A percentile compares a stretch with the other conserved stretches of the same genome.
Evolutionary conservation across 2,888 invertebrate species (phyloP).

Genomic region (Noctuana brunneofusca): DNA sequence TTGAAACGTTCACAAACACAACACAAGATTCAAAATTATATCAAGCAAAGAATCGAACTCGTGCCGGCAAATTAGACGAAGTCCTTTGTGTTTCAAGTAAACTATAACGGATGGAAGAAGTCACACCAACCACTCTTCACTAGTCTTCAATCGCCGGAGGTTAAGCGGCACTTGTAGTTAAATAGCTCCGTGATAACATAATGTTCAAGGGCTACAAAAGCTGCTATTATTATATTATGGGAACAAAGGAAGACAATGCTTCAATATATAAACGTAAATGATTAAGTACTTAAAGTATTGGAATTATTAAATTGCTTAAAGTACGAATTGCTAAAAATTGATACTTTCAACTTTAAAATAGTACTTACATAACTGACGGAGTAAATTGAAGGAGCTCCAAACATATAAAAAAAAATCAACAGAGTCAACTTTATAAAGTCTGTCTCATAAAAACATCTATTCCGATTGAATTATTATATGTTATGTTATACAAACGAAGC

Average conservation of each 20-base stretch:
- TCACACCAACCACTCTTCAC: neutral
- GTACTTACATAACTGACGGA: too few relatives aligned
- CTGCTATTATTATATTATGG: neutral
- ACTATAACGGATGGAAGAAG: neutral
- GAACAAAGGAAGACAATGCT: neutral
- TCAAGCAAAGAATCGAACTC: too few relatives aligned
- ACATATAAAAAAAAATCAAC: neutral
- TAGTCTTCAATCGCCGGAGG: neutral
- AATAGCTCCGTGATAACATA: neutral
- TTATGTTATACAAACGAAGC: slow-evolving; percentile 35
- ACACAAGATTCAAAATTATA: too few relatives aligned
- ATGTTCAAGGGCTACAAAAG: neutral
- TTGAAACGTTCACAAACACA: too few relatives aligned
- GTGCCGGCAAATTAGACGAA: neutral
- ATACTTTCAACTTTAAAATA: too few relatives aligned
- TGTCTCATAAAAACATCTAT: neutral
- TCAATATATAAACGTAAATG: neutral
- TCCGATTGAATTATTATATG: neutral
- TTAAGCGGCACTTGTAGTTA: neutral
- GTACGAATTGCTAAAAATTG: too few relatives aligned
- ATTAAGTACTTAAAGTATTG: neutral
- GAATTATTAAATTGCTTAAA: neutral
- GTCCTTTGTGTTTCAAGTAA: slow-evolving; percentile 2
- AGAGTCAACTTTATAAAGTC: too few relatives aligned
- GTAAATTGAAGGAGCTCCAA: too few relatives aligned